A percentile compares a stretch with the other conserved stretches of the same genome.
Evolutionary conservation across 2,888 invertebrate genomes (phyloP).

Genomic region (Stenchaetothrips biformis): DNA sequence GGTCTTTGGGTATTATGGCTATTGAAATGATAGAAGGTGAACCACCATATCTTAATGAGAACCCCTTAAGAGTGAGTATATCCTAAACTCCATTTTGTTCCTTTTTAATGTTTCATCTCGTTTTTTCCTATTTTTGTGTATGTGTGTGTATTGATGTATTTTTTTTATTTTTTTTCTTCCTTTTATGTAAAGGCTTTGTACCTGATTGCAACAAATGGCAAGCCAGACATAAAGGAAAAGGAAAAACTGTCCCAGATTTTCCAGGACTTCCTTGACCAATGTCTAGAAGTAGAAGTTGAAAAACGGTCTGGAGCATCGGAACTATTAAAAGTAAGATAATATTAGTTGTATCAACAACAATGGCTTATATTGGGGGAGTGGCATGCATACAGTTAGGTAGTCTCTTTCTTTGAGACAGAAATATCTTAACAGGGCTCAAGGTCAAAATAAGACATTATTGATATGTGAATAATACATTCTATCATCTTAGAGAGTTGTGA

Average conservation of each 20-base stretch:
- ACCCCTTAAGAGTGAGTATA: constrained; percentile 73
- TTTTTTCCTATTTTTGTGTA: neutral
- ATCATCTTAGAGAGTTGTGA: neutral
- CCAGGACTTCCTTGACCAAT: constrained; percentile 93
- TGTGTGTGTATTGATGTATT: constrained; percentile 12
- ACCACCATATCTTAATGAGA: constrained; percentile 98
- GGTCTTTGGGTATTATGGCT: constrained; percentile 99
- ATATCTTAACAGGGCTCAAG: too few relatives aligned
- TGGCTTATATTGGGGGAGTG: neutral
- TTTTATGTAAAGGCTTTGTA: constrained; percentile 68
- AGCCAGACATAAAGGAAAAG: constrained; percentile 97
- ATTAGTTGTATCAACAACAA: neutral
- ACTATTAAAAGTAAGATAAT: constrained; percentile 67
- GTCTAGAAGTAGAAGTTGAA: constrained; percentile 93
- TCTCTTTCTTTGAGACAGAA: too few relatives aligned
- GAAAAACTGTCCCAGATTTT: constrained; percentile 92
- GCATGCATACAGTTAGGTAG: neutral
- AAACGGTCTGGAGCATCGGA: constrained; percentile 84
- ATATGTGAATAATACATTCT: neutral
- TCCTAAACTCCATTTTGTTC: too few relatives aligned
- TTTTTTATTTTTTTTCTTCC: constrained; percentile 19
- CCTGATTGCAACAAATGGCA: constrained; percentile 98
- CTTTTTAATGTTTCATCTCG: constrained; percentile 10
- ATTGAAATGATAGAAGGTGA: constrained; percentile 99
- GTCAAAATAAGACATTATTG: too few relatives aligned